Evolutionary conservation across 1,140 invertebrate species (phyloP).

Genomic region (Probaryconus sp.): DNA sequence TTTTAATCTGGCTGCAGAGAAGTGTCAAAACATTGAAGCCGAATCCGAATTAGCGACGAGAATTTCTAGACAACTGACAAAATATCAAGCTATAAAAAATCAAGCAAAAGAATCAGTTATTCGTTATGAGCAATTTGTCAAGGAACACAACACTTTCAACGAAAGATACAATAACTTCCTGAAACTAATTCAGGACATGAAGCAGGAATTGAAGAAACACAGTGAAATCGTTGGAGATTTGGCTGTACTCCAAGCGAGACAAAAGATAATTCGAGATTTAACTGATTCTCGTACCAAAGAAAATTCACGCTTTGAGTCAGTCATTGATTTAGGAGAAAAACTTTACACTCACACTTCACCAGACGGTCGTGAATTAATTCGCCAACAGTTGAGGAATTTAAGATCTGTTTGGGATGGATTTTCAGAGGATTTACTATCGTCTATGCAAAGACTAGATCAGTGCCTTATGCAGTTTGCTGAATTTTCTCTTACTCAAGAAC

Average conservation of each 20-base stretch:
- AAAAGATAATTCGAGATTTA: conserved; percentile 89
- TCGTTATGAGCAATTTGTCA: conserved; percentile 89
- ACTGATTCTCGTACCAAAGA: conserved; percentile 89
- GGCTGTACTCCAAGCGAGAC: conserved; percentile 88
- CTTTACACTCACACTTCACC: conserved; percentile 95
- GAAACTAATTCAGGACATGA: conserved; percentile 85
- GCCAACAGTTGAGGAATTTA: conserved; percentile 91
- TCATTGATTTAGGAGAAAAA: conserved; percentile 93
- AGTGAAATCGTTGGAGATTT: conserved; percentile 93
- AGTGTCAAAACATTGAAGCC: conserved; percentile 85
- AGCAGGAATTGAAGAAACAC: conserved; percentile 85
- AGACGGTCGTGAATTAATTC: conserved; percentile 93
- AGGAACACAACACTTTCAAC: conserved; percentile 91
- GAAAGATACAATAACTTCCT: conserved; percentile 86
- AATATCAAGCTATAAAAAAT: conserved; percentile 92
- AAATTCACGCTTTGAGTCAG: conserved; percentile 88
- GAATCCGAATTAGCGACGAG: conserved; percentile 87
- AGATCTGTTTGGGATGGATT: conserved; percentile 92
- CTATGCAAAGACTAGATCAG: conserved; percentile 90
- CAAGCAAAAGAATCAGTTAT: conserved; percentile 87
- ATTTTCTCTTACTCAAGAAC: conserved; percentile 91
- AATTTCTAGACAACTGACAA: conserved; percentile 87
- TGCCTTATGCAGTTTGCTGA: conserved; percentile 94
- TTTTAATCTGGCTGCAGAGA: conserved; percentile 84
- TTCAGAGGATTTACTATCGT: conserved; percentile 88